These are phyloP conservation scores for Cavia porcellus DNA, from an alignment of 2,113 vertebrate species.

Conservation along the genomic window DNA sequence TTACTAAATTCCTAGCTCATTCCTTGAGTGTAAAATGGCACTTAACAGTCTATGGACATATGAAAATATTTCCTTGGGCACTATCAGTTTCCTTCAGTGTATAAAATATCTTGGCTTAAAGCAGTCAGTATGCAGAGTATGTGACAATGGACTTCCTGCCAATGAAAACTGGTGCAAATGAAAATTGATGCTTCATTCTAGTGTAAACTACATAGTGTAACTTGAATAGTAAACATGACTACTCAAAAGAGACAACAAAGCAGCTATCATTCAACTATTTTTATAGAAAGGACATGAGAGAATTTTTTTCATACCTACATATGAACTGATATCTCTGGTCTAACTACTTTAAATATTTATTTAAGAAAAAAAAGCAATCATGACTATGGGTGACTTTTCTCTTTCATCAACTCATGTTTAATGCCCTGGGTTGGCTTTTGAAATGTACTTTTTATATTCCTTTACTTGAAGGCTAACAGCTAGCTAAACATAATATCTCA, in stretches of 20 bases:
- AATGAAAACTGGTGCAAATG: background rate
- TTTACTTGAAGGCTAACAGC: background rate
- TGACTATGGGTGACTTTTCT: background rate
- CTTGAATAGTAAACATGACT: background rate
- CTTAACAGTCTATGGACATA: background rate
- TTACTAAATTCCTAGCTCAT: background rate
- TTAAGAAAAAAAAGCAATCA: background rate
- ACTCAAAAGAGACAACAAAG: background rate
- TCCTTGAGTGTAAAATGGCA: background rate
- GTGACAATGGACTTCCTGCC: fast-evolving
- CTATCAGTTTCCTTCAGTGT: background rate
- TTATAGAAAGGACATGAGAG: background rate
- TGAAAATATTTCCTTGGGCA: constrained; percentile 1
- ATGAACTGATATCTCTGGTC: background rate
- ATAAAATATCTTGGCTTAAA: background rate
- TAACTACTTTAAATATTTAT: background rate
- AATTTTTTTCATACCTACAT: background rate
- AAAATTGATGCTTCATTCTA: background rate
- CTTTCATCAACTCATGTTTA: background rate
- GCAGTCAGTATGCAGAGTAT: background rate
- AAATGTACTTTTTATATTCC: background rate
- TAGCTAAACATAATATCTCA: background rate
- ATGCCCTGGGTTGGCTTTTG: background rate
- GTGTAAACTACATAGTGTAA: background rate
- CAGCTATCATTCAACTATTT: background rate